A percentile compares a stretch with the other conserved stretches of the same genome.
These are phyloP conservation scores for Odontomyia ornata DNA, from an alignment of 2,888 invertebrate genomes.

Conservation along the genomic window DNA sequence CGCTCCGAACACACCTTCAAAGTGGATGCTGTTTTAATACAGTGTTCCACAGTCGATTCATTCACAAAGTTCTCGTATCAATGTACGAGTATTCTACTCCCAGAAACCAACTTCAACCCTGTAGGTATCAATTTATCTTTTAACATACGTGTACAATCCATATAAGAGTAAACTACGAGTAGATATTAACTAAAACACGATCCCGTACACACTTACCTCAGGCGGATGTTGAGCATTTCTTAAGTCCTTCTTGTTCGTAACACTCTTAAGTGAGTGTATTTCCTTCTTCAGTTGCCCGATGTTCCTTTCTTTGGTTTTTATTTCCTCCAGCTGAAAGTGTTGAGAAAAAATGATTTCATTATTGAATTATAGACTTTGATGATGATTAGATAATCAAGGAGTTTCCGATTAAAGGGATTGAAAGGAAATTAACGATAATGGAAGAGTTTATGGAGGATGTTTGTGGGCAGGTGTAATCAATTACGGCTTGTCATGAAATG, in stretches of 20 bases:
- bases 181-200: background rate
- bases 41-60: background rate
- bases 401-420: no score
- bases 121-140: background rate
- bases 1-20: slow-evolving; percentile 19
- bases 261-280: slow-evolving; percentile 59
- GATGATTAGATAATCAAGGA: no score
- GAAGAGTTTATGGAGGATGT: no score
- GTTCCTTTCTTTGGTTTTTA: slow-evolving; percentile 74
- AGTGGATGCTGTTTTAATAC: background rate
- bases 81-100: background rate
- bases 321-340: slow-evolving; percentile 71
- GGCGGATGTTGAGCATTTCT: slow-evolving; percentile 59
- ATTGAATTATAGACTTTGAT: background rate
- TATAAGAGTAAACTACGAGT: background rate
- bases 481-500: no score
- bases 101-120: background rate
- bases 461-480: no score
- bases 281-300: slow-evolving; percentile 67
- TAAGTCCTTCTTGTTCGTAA: slow-evolving; percentile 54
- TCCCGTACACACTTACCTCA: slow-evolving; percentile 58
- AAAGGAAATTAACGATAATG: no score
- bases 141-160: background rate
- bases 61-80: background rate
- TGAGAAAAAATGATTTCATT: background rate